phyloP scores from a whole-genome alignment of 2,113 vertebrate species.

The Mohoua ochrocephala region DNA sequence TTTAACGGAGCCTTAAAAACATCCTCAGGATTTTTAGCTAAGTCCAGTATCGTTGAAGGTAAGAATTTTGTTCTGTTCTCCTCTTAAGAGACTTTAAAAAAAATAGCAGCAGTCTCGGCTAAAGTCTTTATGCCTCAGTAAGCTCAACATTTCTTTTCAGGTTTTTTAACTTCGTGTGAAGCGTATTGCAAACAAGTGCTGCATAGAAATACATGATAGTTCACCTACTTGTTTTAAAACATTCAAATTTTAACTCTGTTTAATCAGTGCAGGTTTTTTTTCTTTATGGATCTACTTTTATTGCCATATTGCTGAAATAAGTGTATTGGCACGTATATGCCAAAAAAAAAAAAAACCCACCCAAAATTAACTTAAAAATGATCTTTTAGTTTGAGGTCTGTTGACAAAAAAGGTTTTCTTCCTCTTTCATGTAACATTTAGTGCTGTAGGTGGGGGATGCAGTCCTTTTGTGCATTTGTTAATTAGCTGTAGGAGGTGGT shows the following conservation, averaged over 20 bases:
- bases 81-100: neutral
- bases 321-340: neutral
- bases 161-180: neutral
- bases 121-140: neutral
- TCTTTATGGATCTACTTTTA: neutral
- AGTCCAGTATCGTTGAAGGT: constrained; percentile 97
- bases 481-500: neutral
- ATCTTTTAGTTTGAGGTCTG: neutral
- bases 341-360: neutral
- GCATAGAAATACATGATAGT: neutral
- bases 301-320: neutral
- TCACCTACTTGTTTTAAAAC: neutral
- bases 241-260: neutral
- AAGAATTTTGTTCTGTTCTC: constrained; percentile 11
- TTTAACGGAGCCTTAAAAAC: constrained; percentile 92
- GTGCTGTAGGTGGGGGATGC: neutral
- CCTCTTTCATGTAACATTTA: neutral
- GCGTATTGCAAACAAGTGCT: neutral
- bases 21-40: constrained; percentile 91
- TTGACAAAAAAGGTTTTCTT: neutral
- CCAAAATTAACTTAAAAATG: neutral
- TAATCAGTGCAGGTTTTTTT: neutral
- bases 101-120: neutral
- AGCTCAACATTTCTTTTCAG: neutral
- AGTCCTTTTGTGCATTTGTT: neutral